These are phyloP conservation scores for Scaptomyza hsui DNA, from an alignment of 1,140 invertebrate species.

Conservation along the genomic window DNA sequence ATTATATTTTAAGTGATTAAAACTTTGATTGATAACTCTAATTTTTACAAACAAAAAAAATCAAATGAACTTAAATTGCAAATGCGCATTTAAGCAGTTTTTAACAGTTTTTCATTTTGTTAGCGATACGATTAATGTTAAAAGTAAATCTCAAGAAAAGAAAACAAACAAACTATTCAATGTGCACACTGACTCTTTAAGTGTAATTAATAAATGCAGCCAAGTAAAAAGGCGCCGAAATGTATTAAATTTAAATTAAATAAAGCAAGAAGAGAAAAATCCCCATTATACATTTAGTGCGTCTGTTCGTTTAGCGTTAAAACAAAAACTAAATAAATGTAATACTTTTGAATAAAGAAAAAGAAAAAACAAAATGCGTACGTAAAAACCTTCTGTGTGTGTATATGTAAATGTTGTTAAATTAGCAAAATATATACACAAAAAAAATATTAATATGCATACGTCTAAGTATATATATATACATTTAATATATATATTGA, in stretches of 20 bases:
- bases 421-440: conserved; percentile 75
- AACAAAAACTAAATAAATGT: conserved; percentile 39
- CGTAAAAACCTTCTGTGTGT: conserved; percentile 72
- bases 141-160: conserved; percentile 30
- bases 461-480: conserved; percentile 55
- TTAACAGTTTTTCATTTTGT: conserved; percentile 70
- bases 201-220: conserved; percentile 34
- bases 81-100: conserved; percentile 56
- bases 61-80: conserved; percentile 54
- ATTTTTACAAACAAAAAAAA: conserved; percentile 56
- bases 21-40: conserved; percentile 59
- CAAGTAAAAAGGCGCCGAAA: conserved; percentile 40
- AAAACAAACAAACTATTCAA: conserved; percentile 28
- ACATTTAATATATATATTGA: too few species aligned
- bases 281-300: conserved; percentile 39
- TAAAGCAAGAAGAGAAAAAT: conserved; percentile 45
- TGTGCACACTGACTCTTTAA: conserved; percentile 46
- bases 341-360: conserved; percentile 52
- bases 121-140: conserved; percentile 51
- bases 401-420: conserved; percentile 82
- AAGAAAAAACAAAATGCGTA: conserved; percentile 41
- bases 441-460: conserved; percentile 44
- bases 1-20: conserved; percentile 74
- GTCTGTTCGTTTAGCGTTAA: conserved; percentile 60
- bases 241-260: conserved; percentile 69